These are phyloP conservation scores for Adelges cooleyi DNA, from an alignment of 1,140 invertebrate genomes.

Conservation along the genomic window DNA sequence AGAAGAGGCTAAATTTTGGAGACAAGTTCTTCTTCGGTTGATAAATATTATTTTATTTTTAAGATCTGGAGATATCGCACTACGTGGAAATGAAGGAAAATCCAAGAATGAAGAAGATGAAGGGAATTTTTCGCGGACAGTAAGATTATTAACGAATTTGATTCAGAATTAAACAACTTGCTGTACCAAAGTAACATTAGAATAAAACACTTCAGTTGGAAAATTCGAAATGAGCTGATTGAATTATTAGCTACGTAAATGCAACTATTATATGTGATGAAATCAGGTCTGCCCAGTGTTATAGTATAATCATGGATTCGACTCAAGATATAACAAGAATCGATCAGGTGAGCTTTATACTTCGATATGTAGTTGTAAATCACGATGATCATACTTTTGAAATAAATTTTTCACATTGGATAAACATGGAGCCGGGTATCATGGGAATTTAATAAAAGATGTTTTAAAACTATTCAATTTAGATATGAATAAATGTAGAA, in stretches of 20 bases:
- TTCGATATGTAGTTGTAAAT: not conserved
- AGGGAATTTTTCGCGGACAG: slow-evolving; percentile 2
- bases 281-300: not conserved
- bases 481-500: slow-evolving; percentile 4
- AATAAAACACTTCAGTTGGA: not conserved
- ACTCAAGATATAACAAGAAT: slow-evolving; percentile 12
- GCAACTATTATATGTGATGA: not conserved
- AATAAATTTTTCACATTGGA: not conserved
- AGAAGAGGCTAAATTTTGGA: slow-evolving; percentile 1
- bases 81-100: not conserved
- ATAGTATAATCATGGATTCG: not conserved
- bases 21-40: not conserved
- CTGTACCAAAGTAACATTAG: not conserved
- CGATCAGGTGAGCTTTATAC: not conserved
- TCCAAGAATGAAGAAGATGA: not conserved
- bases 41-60: slow-evolving; percentile 9
- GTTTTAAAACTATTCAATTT: not conserved
- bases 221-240: slow-evolving; percentile 11
- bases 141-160: not conserved
- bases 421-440: not conserved
- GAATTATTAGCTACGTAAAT: not conserved
- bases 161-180: not conserved
- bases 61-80: not conserved
- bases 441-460: not conserved
- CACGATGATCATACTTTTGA: not conserved